Evolutionary conservation across 2,888 invertebrate genomes (phyloP).

Genomic region (Pyrocoelia pectoralis): DNA sequence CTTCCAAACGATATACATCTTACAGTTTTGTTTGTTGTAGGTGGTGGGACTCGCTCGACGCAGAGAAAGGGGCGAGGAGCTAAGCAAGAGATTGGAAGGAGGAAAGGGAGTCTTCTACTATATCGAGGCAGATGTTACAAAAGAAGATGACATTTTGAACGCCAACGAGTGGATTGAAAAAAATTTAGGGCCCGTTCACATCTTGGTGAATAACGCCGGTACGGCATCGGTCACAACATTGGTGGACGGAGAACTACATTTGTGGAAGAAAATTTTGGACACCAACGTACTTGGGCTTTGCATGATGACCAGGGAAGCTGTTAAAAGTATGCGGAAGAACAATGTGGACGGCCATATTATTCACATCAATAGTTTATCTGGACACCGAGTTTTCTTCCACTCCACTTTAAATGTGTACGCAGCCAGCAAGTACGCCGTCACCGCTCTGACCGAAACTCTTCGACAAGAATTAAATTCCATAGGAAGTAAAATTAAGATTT

Average conservation of each 20-base stretch:
- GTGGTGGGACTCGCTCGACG: not conserved
- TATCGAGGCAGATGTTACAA: conserved; percentile 5
- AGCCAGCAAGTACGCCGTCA: conserved; percentile 41
- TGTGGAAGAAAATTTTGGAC: conserved; percentile 40
- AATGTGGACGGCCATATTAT: conserved; percentile 45
- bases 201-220: conserved; percentile 18
- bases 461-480: conserved; percentile 38
- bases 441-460: conserved; percentile 41
- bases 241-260: conserved; percentile 38
- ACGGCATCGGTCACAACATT: not conserved
- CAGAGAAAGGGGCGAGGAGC: not conserved
- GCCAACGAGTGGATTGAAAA: conserved; percentile 13
- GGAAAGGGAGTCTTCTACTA: conserved; percentile 6
- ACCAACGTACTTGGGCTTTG: conserved; percentile 37
- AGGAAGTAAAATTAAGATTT: conserved; percentile 41
- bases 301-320: conserved; percentile 41
- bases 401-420: conserved; percentile 37
- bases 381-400: not conserved
- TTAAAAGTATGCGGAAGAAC: conserved; percentile 42
- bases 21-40: not conserved
- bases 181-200: conserved; percentile 5
- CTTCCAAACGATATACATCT: not conserved
- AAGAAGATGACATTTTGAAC: conserved; percentile 12
- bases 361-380: conserved; percentile 36
- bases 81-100: not conserved